Conservation (phyloP, 2,113 vertebrate genomes). For the Fulica atra region DNA sequence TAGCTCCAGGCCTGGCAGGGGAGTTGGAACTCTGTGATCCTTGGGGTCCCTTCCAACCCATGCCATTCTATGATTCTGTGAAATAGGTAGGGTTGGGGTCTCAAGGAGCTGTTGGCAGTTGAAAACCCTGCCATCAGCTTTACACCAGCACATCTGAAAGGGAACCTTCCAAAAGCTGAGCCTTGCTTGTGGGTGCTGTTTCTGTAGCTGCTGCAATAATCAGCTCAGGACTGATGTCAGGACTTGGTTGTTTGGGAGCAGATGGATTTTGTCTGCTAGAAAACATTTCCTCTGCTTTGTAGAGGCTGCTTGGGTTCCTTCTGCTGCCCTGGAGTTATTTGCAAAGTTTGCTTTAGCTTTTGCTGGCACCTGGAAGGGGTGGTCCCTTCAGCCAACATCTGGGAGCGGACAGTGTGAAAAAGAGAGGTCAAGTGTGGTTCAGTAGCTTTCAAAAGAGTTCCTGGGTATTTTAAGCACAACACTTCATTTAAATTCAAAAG, state of each 20-base stretch:
- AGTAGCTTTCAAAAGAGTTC: not conserved
- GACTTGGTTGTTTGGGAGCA: not conserved
- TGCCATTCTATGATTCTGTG: too few species aligned
- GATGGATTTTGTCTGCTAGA: not conserved
- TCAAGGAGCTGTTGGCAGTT: not conserved
- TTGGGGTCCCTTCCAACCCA: too few species aligned
- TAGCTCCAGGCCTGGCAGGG: too few species aligned
- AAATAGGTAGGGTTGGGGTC: not conserved
- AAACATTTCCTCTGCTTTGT: not conserved
- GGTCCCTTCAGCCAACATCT: not conserved
- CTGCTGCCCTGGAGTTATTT: not conserved
- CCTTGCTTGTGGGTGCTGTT: not conserved
- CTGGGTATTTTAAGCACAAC: slow-evolving; percentile 17
- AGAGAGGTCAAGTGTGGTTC: not conserved
- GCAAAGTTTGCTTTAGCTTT: not conserved
- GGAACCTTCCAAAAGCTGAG: not conserved
- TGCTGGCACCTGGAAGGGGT: not conserved
- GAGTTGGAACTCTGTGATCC: too few species aligned
- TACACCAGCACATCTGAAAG: not conserved
- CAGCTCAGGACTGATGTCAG: not conserved
- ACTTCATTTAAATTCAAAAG: not conserved
- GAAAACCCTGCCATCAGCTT: not conserved
- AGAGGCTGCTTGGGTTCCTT: not conserved
- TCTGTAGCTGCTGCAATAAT: not conserved
- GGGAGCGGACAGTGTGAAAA: not conserved